Base-by-base conservation (phyloP, 2,113 vertebrate genomes). In the Sander vitreus region DNA sequence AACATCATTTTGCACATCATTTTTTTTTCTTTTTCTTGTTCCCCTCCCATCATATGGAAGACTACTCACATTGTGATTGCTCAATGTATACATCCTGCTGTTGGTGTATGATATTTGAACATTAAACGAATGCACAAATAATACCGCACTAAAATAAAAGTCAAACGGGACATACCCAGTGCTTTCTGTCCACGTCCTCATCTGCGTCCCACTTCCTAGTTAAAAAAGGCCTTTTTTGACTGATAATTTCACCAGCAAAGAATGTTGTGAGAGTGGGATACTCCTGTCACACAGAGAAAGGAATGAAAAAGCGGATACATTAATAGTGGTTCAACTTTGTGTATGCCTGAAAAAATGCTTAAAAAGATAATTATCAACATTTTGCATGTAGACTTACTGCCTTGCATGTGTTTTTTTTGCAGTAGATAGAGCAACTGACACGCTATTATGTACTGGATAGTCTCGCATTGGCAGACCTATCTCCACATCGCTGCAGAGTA, bases 181-280 rank as follows among this genome's bases (percentile, higher is more conserved):
- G 98, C 87, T 99, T 99, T 75, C 97, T 96, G 92, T 99, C 98
- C 73, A 99, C 98, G 0, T 99, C 98, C 87, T 99, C 98, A 0
- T 99, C 98, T 0, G 98, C 98, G 2, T 99, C 98, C 98, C 98
- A 99, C 89, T 99, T 99, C 66, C 98, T 95, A 0, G 98, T 99
- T 91, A 99, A 93, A 95, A 99, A 99, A 3, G 98, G 98, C 53
- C 97, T 96, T 62, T 97, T 99, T 83, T 93, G 96, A 93, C 98
- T 99, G 90, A 99, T 99, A 88, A 99, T 99, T 94, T 99, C 98
- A 1, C 98, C 98, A 80, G 97, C 97, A 73, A 99, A 99, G 93
- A 99, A 99, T 0, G 98, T 99, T 0, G 98, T 99, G 84, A 99
- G 97, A 54, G 97, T 99, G 6, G 98, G 98, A 91, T 99, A 99